Evolutionary conservation across 2,797 vertebrate species (phyloP).

Genomic region (Serranus cabrilla): DNA sequence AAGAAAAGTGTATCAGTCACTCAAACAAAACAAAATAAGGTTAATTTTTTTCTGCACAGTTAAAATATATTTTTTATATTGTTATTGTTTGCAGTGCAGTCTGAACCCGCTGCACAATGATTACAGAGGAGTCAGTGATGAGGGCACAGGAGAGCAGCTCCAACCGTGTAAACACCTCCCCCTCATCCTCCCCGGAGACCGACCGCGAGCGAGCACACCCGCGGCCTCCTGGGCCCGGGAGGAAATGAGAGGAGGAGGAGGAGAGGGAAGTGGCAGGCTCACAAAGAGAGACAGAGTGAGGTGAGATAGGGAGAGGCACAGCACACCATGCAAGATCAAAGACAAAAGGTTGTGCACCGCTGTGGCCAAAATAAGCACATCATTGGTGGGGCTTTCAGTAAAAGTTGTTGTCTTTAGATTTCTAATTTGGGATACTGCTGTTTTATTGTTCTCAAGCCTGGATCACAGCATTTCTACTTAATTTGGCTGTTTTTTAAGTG

Average conservation of each 20-base stretch:
- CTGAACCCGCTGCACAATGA: constrained; percentile 22
- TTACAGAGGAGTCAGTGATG: constrained; percentile 71
- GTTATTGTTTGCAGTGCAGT: constrained; percentile 27
- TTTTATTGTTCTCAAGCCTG: constrained; percentile 43
- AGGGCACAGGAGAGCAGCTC: constrained; percentile 81
- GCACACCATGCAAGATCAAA: constrained; percentile 77
- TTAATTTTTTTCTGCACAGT: background rate
- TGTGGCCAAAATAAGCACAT: constrained; percentile 78
- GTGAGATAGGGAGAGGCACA: constrained; percentile 75
- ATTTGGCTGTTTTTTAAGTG: constrained; percentile 19
- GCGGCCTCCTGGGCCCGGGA: constrained; percentile 74
- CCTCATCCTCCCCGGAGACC: constrained; percentile 74
- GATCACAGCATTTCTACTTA: constrained; percentile 31
- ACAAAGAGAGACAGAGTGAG: constrained; percentile 68
- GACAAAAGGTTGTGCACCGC: constrained; percentile 47
- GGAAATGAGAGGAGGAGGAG: constrained; percentile 81
- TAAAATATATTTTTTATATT: background rate
- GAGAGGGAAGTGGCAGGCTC: constrained; percentile 69
- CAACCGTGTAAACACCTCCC: constrained; percentile 86
- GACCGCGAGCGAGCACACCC: constrained; percentile 74
- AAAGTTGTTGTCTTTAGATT: constrained; percentile 76
- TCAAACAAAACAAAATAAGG: background rate
- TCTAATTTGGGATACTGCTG: constrained; percentile 72
- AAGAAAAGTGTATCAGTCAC: background rate
- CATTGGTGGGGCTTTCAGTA: constrained; percentile 48